phyloP scores from a whole-genome alignment of 2,113 vertebrate genomes.

The Corythornis vintsioides region DNA sequence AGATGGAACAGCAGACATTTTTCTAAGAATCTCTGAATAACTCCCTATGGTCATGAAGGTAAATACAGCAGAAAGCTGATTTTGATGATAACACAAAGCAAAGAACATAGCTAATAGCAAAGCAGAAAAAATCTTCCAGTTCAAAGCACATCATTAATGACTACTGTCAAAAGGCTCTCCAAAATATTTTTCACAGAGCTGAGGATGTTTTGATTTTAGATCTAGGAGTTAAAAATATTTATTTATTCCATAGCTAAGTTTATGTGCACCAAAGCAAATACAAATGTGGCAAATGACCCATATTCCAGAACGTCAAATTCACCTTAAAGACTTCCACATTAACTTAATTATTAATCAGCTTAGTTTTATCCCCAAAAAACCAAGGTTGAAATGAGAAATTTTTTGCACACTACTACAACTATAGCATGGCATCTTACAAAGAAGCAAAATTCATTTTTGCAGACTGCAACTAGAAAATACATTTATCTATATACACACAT shows the following conservation, averaged over 20 bases:
- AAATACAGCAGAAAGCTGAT: slow-evolving; percentile 46
- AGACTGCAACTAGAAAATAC: background rate
- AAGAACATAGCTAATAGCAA: slow-evolving; percentile 58
- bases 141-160: slow-evolving; percentile 57
- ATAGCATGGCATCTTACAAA: background rate
- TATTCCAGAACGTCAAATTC: background rate
- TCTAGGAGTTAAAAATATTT: slow-evolving; percentile 4
- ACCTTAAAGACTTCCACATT: background rate
- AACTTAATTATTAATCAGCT: background rate
- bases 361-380: background rate
- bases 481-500: background rate
- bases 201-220: slow-evolving; percentile 21
- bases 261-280: background rate
- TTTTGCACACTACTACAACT: background rate
- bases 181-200: slow-evolving; percentile 16
- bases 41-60: slow-evolving; percentile 25
- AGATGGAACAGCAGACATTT: background rate
- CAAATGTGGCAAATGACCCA: background rate
- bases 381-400: background rate
- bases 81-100: slow-evolving; percentile 45
- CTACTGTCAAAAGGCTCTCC: slow-evolving; percentile 50
- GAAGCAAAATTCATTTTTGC: background rate
- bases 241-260: slow-evolving; percentile 32
- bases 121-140: slow-evolving; percentile 36
- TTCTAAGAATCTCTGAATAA: slow-evolving; percentile 12